Conservation (phyloP, 2,888 invertebrate genomes). For the Chaetogeoica ovagalla region DNA sequence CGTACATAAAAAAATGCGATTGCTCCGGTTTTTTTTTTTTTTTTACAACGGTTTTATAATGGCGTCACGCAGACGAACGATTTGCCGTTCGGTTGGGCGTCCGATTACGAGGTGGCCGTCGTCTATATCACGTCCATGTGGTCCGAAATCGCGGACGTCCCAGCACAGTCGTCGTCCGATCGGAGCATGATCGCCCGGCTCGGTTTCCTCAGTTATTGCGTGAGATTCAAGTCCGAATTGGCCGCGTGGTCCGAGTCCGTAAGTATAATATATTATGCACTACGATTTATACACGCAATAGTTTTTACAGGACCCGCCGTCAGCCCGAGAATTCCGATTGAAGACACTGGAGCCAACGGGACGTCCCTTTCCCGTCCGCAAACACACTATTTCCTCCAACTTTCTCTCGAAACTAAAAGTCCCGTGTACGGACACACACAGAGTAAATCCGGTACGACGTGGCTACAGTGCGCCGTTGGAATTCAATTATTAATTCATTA, state of each 20-base stretch:
- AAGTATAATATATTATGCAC: constrained; percentile 2
- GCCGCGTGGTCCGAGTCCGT: constrained; percentile 13
- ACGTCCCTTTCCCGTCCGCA: too few relatives aligned
- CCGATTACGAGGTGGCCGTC: constrained; percentile 41
- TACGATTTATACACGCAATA: too few relatives aligned
- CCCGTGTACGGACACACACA: not conserved
- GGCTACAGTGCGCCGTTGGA: not conserved
- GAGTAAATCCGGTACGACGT: not conserved
- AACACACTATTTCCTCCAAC: constrained; percentile 8
- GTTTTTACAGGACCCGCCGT: not conserved
- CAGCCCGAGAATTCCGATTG: not conserved
- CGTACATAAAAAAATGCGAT: too few relatives aligned
- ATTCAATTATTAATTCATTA: not conserved
- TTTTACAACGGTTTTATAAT: too few relatives aligned
- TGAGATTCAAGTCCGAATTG: constrained; percentile 20
- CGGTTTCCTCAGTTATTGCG: constrained; percentile 41
- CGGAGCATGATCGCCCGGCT: constrained; percentile 7
- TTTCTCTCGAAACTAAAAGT: not conserved
- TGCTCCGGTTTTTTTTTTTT: too few relatives aligned
- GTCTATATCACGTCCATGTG: constrained; percentile 37
- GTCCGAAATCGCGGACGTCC: not conserved
- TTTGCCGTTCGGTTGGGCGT: constrained; percentile 24
- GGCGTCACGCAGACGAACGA: not conserved
- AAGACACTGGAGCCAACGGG: too few relatives aligned
- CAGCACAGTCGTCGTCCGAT: not conserved